Evolutionary conservation across 2,113 vertebrate species (phyloP).

Genomic region (Entosphenus tridentatus): DNA sequence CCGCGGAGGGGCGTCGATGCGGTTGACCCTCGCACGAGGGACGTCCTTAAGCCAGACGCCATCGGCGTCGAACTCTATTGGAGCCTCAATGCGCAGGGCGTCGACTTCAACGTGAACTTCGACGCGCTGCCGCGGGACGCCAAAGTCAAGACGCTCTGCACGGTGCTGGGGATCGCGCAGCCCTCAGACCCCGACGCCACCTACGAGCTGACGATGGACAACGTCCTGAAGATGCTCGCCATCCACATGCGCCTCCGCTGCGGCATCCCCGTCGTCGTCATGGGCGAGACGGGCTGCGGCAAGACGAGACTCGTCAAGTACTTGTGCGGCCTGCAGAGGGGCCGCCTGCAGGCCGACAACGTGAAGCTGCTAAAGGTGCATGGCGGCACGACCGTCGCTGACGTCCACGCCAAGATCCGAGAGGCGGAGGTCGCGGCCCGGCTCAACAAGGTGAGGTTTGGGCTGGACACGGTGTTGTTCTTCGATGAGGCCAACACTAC

Average conservation of each 20-base stretch:
- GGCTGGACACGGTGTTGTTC: slow-evolving; percentile 58
- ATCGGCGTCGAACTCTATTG: slow-evolving; percentile 34
- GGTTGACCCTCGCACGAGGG: slow-evolving; percentile 24
- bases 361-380: slow-evolving; percentile 81
- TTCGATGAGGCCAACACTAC: slow-evolving; percentile 93
- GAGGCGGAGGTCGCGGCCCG: slow-evolving; percentile 36
- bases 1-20: slow-evolving; percentile 26
- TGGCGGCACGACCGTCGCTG: slow-evolving; percentile 51
- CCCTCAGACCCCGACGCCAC: slow-evolving; percentile 56
- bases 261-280: slow-evolving; percentile 71
- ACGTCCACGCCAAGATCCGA: slow-evolving; percentile 39
- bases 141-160: slow-evolving; percentile 49
- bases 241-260: slow-evolving; percentile 87
- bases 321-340: slow-evolving; percentile 41
- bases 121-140: slow-evolving; percentile 35
- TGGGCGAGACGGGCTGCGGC: slow-evolving; percentile 90
- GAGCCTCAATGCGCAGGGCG: slow-evolving; percentile 36
- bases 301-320: slow-evolving; percentile 75
- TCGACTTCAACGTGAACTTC: slow-evolving; percentile 63
- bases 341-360: slow-evolving; percentile 27
- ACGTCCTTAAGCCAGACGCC: slow-evolving; percentile 34
- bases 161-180: slow-evolving; percentile 46
- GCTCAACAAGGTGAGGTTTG: slow-evolving; percentile 26
- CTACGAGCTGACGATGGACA: slow-evolving; percentile 74
- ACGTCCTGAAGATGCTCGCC: slow-evolving; percentile 67